phyloP scores from a whole-genome alignment of 1,140 invertebrate genomes.

The Leucophenga varia region DNA sequence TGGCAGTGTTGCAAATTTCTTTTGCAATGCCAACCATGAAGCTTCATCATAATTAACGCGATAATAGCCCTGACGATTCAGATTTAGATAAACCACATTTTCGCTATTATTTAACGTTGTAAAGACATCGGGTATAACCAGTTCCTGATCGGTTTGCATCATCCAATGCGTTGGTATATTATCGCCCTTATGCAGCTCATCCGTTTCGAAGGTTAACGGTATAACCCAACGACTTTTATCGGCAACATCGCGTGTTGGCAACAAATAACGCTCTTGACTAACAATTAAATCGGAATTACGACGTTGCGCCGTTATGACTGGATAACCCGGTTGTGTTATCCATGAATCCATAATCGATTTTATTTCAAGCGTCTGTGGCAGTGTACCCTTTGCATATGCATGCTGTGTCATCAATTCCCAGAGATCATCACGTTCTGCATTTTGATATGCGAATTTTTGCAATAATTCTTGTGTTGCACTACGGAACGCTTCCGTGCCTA shows the following conservation, averaged over 20 bases:
- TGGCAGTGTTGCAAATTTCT: slow-evolving; percentile 59
- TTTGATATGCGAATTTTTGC: slow-evolving; percentile 62
- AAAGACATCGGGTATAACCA: slow-evolving; percentile 36
- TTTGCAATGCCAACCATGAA: slow-evolving; percentile 68
- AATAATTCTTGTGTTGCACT: slow-evolving; percentile 67
- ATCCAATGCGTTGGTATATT: slow-evolving; percentile 48
- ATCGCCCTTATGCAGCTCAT: slow-evolving; percentile 35
- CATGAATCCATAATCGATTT: slow-evolving; percentile 79
- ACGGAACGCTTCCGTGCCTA: slow-evolving; percentile 70
- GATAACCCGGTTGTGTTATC: slow-evolving; percentile 81
- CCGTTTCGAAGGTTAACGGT: slow-evolving; percentile 62
- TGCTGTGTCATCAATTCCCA: slow-evolving; percentile 65
- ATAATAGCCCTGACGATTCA: slow-evolving; percentile 64
- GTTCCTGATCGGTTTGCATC: slow-evolving; percentile 30
- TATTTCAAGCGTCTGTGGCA: slow-evolving; percentile 60
- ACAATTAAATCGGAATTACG: slow-evolving; percentile 31
- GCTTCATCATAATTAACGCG: slow-evolving; percentile 72
- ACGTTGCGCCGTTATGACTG: slow-evolving; percentile 67
- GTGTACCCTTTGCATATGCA: slow-evolving; percentile 56
- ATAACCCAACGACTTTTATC: slow-evolving; percentile 59
- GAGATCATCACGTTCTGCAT: slow-evolving; percentile 71
- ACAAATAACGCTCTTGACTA: slow-evolving; percentile 41
- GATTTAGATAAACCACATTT: slow-evolving; percentile 43
- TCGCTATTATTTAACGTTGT: slow-evolving; percentile 19
- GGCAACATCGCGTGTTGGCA: slow-evolving; percentile 28